Percentiles rank a stretch among this genome's conserved stretches.
Evolutionary conservation across 2,797 vertebrate genomes (phyloP).

Genomic region (Notolabrus celidotus): DNA sequence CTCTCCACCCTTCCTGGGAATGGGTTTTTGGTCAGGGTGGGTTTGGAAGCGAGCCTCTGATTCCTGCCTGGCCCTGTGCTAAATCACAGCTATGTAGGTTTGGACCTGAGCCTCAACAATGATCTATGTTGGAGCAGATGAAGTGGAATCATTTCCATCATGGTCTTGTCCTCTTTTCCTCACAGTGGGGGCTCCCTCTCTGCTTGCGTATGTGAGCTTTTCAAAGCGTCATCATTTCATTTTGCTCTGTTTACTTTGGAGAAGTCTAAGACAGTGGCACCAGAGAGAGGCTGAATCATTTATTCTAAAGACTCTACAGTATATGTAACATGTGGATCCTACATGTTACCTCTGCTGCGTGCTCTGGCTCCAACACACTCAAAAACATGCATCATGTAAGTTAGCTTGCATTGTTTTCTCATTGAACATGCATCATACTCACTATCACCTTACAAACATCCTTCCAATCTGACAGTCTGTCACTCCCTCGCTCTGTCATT

Average conservation of each 20-base stretch:
- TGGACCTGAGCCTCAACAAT: conserved; percentile 61
- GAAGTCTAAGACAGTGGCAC: conserved; percentile 41
- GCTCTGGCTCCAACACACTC: too few species aligned
- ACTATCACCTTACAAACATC: too few species aligned
- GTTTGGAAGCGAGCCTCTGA: conserved; percentile 71
- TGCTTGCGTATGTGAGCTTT: conserved; percentile 38
- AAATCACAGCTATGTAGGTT: conserved; percentile 71
- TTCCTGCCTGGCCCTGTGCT: conserved; percentile 60
- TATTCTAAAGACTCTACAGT: conserved; percentile 23
- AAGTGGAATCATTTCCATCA: conserved; percentile 66
- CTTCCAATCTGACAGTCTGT: too few species aligned
- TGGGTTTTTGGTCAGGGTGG: conserved; percentile 61
- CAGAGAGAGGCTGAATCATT: conserved; percentile 39
- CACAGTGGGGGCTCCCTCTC: conserved; percentile 35
- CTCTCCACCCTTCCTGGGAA: conserved; percentile 76
- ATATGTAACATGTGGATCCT: too few species aligned
- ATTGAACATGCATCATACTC: too few species aligned
- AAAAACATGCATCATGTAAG: too few species aligned
- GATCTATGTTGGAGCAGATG: conserved; percentile 60
- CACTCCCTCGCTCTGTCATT: too few species aligned
- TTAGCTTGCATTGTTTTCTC: too few species aligned
- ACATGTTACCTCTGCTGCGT: too few species aligned
- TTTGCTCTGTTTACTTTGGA: conserved; percentile 58
- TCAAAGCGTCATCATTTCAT: conserved; percentile 52
- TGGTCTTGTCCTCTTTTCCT: conserved; percentile 37